Evolutionary conservation across 1,140 invertebrate species (phyloP), one percentile per base, ranked within the genome.

Genomic region (Dinoponera quadriceps): DNA sequence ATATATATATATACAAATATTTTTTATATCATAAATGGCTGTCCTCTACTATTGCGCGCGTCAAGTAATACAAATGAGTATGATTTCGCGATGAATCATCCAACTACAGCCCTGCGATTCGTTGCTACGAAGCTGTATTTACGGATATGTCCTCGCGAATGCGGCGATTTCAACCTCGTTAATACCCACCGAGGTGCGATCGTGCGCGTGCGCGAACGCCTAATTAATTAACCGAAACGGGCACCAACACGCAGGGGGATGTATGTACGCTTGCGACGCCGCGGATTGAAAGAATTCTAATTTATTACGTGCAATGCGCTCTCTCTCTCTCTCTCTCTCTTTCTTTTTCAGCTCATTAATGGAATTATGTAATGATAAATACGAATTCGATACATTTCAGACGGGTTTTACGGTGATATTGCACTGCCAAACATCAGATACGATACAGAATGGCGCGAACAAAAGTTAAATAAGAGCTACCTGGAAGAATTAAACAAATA

Each of bases 321-420:
- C 33, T 55, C n/a, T 51, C 1, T 51, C 55, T 68, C 25, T 22
- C n/a, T 71, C 20, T 38, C 0, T n/a, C 72, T 5, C 3, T 33
- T 11, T 2, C 2, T 27, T 14, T 14, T 20, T 57, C 54, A 29
- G 5, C 22, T 27, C 25, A 20, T 44, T 81, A 29, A 81, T 60
- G 0, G 51, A 38, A 60, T 66, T 49, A 44, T 38, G 22, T 29
- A 49, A 62, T 2, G 16, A 74, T 14, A 20, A 60, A 57, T 33
- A 1, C 2, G 18, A 83, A 18, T 62, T 54, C 60, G 2, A 69
- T 77, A 71, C 14, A 22, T 94, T 95, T 51, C 94, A 98, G 97
- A 95, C 87, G 96, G 95, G 20, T 98, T 97, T 88, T 94, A 96
- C 92, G 97, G 97, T 3, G 97, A 98, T 90, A 98, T 98, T 60